phyloP scores from a whole-genome alignment of 2,113 vertebrate genomes.

The Dromiciops gliroides region DNA sequence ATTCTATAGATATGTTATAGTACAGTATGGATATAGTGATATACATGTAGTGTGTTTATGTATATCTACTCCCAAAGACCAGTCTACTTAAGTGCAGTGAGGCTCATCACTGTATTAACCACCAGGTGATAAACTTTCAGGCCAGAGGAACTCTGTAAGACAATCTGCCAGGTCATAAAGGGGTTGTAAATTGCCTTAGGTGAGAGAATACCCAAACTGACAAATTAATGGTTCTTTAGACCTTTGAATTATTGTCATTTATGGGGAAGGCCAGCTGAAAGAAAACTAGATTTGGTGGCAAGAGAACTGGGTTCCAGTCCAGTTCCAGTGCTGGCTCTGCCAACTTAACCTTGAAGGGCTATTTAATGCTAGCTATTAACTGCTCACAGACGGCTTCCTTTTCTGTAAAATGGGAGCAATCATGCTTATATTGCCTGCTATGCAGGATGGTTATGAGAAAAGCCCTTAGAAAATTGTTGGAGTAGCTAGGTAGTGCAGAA shows the following conservation, averaged over 20 bases:
- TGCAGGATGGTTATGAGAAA: background rate
- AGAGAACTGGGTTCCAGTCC: background rate
- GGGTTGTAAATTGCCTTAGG: background rate
- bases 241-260: background rate
- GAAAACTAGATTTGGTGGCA: background rate
- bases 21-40: background rate
- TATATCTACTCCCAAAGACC: background rate
- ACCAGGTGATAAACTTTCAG: background rate
- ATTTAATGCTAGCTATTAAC: background rate
- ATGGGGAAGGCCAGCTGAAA: background rate
- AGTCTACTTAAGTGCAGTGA: background rate
- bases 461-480: background rate
- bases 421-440: background rate
- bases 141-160: background rate
- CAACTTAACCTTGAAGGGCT: background rate
- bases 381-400: background rate
- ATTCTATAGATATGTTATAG: background rate
- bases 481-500: background rate
- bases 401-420: background rate
- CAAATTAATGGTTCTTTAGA: background rate
- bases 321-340: background rate
- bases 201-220: background rate
- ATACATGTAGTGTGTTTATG: background rate
- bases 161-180: background rate
- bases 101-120: background rate